phyloP scores from a whole-genome alignment of 2,113 vertebrate genomes.

The Bostrychus sinensis region DNA sequence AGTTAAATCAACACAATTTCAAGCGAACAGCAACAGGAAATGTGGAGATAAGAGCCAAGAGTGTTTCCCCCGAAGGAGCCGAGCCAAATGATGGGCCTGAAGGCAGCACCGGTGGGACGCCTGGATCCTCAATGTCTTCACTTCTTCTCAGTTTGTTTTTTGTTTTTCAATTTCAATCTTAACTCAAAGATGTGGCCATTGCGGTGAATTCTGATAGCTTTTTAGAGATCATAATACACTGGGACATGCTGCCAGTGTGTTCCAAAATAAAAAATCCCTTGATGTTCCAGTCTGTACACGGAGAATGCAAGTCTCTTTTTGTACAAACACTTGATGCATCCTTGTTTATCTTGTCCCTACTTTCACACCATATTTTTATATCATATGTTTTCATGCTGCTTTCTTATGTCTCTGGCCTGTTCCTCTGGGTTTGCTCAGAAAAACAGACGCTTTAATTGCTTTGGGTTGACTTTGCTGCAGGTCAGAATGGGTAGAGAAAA shows the following conservation, averaged over 20 bases:
- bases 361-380: background rate
- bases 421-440: too few species aligned
- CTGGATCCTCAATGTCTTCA: background rate
- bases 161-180: slow-evolving; percentile 13
- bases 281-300: too few species aligned
- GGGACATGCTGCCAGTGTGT: too few species aligned
- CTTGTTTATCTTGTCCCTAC: background rate
- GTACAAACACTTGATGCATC: background rate
- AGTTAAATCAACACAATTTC: background rate
- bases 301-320: too few species aligned
- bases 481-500: too few species aligned
- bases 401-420: background rate
- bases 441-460: too few species aligned
- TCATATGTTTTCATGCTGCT: background rate
- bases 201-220: too few species aligned
- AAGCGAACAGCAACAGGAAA: background rate
- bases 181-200: background rate
- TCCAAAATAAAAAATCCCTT: too few species aligned
- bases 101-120: slow-evolving; percentile 3
- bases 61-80: background rate
- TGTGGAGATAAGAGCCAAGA: background rate
- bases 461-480: too few species aligned
- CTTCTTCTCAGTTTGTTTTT: too few species aligned
- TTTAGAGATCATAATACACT: too few species aligned
- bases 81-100: background rate